Evolutionary conservation across 2,888 invertebrate species (phyloP).

Genomic region (Harpagoxenus sublaevis): DNA sequence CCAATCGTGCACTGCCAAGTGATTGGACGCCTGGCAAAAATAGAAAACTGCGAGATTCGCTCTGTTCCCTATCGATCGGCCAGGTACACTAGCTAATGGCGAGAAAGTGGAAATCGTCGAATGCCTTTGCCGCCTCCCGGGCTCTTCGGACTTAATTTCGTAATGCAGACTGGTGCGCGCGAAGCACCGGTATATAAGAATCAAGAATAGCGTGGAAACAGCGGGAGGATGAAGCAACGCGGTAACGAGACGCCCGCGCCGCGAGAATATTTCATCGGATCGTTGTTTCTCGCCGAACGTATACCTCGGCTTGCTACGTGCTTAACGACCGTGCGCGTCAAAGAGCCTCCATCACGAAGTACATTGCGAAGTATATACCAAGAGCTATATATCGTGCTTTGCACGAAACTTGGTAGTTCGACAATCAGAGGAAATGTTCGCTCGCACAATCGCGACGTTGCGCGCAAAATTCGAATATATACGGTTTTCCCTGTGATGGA

Average conservation of each 20-base stretch:
- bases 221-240: slow-evolving; percentile 41
- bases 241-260: slow-evolving; percentile 60
- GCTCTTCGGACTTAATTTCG: slow-evolving; percentile 68
- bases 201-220: slow-evolving; percentile 57
- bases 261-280: slow-evolving; percentile 66
- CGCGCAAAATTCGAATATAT: slow-evolving; percentile 24
- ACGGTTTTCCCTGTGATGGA: background rate
- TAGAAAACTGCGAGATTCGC: slow-evolving; percentile 35
- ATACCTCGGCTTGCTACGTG: slow-evolving; percentile 69
- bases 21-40: slow-evolving; percentile 47
- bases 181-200: slow-evolving; percentile 59
- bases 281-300: slow-evolving; percentile 70
- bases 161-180: slow-evolving; percentile 67
- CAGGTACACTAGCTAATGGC: slow-evolving; percentile 52
- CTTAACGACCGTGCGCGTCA: slow-evolving; percentile 66
- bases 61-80: slow-evolving; percentile 52
- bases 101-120: slow-evolving; percentile 54
- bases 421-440: slow-evolving; percentile 3
- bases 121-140: slow-evolving; percentile 24
- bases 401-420: slow-evolving; percentile 21
- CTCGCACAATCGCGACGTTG: background rate
- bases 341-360: slow-evolving; percentile 51
- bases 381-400: background rate
- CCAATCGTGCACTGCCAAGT: slow-evolving; percentile 49
- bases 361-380: slow-evolving; percentile 21